Base-by-base conservation (phyloP, 2,113 vertebrate genomes). In the Actenoides hombroni region DNA sequence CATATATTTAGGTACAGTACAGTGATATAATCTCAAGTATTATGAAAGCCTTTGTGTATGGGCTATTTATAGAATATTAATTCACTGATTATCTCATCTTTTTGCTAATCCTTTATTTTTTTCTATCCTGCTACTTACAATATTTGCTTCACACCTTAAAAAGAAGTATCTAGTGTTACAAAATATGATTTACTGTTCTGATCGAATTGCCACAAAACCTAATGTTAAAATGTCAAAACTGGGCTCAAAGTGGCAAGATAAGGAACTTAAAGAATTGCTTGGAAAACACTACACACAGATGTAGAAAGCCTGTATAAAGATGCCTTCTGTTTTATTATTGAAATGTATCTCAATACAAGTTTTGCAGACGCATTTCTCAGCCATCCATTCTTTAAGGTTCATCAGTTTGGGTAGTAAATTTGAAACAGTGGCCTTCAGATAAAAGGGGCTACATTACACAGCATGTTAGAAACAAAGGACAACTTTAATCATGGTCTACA, bases 391-490 rank as follows among this genome's bases (percentile, higher is more conserved):
- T 95, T 86, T 77, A 90, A 91, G 84, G 64, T 73, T 95, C 95
- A 86, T 57, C 86, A 94, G 56, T 91, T 83, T 90, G 79, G 92
- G 31, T 28, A 84, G 79, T 33, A 80, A 70, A 95, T 92, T 56
- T 91, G 46, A 61, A 70, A 53, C 23, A 64, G 42, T 57, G 57
- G 63, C 65, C 77, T 77, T 73, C 76, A 89, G 90, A 89, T 64
- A 94, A 87, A 92, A 92, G 73, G 65, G 70, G 29, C 48, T 71
- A 33, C 74, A 80, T 93, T 75, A 90, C 63, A 70, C 82, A 86
- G 86, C 46, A 81, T n/a, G 39, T 46, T 39, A 90, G 76, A 96
- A 86, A 94, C 61, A 86, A 81, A 94, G 53, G 84, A 87, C 40
- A 56, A 59, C 29, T 82, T 77, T 56, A 25, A 23, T 20, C 24